These are phyloP conservation scores for Deroptyus accipitrinus DNA, from an alignment of 2,113 vertebrate species.

Conservation along the genomic window DNA sequence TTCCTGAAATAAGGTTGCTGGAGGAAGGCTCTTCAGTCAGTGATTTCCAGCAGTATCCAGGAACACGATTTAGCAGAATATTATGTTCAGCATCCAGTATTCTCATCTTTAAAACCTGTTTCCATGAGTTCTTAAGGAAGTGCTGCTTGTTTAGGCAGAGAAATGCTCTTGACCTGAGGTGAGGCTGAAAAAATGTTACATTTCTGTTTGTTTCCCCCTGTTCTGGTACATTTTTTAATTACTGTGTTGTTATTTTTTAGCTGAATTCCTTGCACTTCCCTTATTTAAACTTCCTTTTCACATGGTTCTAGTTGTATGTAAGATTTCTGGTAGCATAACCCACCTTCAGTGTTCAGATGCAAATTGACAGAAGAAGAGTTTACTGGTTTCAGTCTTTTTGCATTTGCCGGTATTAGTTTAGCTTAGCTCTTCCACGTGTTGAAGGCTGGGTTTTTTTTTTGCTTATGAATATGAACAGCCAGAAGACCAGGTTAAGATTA, in stretches of 20 bases:
- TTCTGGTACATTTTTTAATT: neutral
- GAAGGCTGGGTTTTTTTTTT: neutral
- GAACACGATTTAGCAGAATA: neutral
- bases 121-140: neutral
- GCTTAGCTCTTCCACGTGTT: neutral
- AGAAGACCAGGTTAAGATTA: neutral
- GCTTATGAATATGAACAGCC: neutral
- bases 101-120: conserved; percentile 9
- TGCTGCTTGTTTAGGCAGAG: neutral
- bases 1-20: conserved; percentile 22
- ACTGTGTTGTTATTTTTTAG: conserved; percentile 25
- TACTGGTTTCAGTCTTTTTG: neutral
- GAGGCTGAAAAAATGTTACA: neutral
- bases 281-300: conserved; percentile 24
- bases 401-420: neutral
- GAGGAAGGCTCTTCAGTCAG: neutral
- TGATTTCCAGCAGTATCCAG: conserved; percentile 5
- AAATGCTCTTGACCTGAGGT: neutral
- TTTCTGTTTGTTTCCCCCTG: neutral
- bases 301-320: neutral
- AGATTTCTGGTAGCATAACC: neutral
- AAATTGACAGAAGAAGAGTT: neutral
- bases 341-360: neutral
- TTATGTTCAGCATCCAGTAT: neutral
- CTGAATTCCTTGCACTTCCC: neutral